phyloP scores from a whole-genome alignment of 2,113 vertebrate species.

The Tachycineta bicolor region DNA sequence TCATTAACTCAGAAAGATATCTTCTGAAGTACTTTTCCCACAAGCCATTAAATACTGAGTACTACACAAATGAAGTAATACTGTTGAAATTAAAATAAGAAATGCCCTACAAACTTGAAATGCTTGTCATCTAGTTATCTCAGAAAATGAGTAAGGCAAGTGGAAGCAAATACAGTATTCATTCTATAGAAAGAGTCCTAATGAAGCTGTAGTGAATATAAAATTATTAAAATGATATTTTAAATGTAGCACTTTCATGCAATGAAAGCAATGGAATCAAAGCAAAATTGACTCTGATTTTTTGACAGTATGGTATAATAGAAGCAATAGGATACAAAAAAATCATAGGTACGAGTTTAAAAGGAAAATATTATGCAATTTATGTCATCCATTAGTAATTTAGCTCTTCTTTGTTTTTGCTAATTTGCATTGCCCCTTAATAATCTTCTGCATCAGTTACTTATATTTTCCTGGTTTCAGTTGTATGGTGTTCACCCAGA shows the following conservation, averaged over 20 bases:
- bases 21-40: background rate
- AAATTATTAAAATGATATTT: background rate
- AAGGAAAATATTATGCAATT: background rate
- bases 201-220: background rate
- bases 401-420: background rate
- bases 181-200: background rate
- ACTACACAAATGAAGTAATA: background rate
- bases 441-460: background rate
- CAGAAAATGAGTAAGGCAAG: background rate
- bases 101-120: background rate
- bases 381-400: background rate
- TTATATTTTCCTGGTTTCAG: background rate
- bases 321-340: background rate
- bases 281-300: background rate
- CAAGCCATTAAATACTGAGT: conserved; percentile 10
- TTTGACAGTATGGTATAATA: background rate
- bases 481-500: background rate
- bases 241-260: background rate
- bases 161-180: background rate
- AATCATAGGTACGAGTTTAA: background rate
- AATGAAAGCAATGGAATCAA: background rate
- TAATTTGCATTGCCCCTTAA: background rate
- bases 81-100: background rate
- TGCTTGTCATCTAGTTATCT: background rate
- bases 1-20: conserved; percentile 4